Percentiles rank a stretch among this genome's conserved stretches.
phyloP scores from a whole-genome alignment of 2,888 invertebrate species.

The Drosophila lutescens region DNA sequence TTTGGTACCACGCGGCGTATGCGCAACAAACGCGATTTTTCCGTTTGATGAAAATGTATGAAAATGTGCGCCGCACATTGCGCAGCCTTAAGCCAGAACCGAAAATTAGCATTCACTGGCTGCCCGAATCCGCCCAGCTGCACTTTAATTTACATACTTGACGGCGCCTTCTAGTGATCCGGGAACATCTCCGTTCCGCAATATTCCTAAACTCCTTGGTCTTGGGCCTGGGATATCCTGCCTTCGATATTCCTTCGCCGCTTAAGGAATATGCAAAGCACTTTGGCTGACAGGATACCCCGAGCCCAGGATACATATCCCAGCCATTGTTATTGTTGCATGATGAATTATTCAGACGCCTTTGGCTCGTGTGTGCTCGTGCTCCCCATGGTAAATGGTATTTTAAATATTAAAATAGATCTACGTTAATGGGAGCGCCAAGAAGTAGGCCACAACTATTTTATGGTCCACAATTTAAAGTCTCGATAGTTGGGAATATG shows the following conservation, averaged over 20 bases:
- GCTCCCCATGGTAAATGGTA: constrained; percentile 53
- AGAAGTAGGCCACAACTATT: constrained; percentile 19
- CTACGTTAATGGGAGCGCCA: constrained; percentile 33
- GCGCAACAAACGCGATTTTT: constrained; percentile 45
- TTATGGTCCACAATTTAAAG: constrained; percentile 3
- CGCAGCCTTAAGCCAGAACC: constrained; percentile 17
- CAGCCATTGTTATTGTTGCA: constrained; percentile 65
- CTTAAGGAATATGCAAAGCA: constrained; percentile 56
- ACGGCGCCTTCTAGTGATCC: constrained; percentile 34
- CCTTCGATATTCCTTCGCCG: constrained; percentile 17
- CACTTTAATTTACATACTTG: constrained; percentile 44
- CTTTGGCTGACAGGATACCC: constrained; percentile 49
- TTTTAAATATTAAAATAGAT: constrained; percentile 69
- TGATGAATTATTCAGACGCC: constrained; percentile 62
- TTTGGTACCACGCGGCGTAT: constrained; percentile 54
- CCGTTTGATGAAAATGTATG: constrained; percentile 41
- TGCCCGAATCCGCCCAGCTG: constrained; percentile 37
- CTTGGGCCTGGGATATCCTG: constrained; percentile 12
- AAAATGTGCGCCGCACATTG: constrained; percentile 38
- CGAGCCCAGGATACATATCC: constrained; percentile 25
- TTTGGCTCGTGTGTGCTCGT: constrained; percentile 30
- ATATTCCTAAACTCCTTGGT: constrained; percentile 8
- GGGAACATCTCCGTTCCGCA: constrained; percentile 17
- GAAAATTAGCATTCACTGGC: constrained; percentile 33
- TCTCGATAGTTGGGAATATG: not conserved